Conservation (phyloP, 2,797 vertebrate species). For the Cryptoblepharus egeriae region DNA sequence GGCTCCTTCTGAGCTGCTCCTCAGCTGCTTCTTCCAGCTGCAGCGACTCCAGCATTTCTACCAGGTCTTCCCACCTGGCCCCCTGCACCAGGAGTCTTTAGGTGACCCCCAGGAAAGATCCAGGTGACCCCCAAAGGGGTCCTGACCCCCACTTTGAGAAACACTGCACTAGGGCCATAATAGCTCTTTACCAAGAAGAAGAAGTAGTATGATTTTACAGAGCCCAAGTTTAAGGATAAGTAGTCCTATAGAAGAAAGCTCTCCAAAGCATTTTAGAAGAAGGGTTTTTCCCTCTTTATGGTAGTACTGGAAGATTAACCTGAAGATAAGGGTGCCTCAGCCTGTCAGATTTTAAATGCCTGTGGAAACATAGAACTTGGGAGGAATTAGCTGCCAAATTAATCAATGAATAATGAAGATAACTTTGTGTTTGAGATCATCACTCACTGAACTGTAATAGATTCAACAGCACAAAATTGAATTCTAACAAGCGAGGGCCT, state of each 20-base stretch:
- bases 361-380: constrained; percentile 67
- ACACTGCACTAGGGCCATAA: too few species aligned
- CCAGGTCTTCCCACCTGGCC: too few species aligned
- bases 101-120: too few species aligned
- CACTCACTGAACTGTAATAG: constrained; percentile 78
- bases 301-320: constrained; percentile 16
- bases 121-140: too few species aligned
- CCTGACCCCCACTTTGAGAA: too few species aligned
- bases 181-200: too few species aligned
- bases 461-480: constrained; percentile 72
- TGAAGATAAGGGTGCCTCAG: constrained; percentile 53
- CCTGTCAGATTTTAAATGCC: constrained; percentile 71
- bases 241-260: not conserved
- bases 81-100: too few species aligned
- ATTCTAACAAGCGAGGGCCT: constrained; percentile 74
- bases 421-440: constrained; percentile 74
- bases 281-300: not conserved
- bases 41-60: too few species aligned
- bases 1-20: too few species aligned
- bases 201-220: too few species aligned
- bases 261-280: not conserved
- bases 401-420: constrained; percentile 80
- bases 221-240: too few species aligned
- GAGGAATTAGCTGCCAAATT: constrained; percentile 80
- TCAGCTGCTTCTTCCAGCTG: too few species aligned